Conservation (phyloP, 2,113 vertebrate species). For the Eretmochelys imbricata region DNA sequence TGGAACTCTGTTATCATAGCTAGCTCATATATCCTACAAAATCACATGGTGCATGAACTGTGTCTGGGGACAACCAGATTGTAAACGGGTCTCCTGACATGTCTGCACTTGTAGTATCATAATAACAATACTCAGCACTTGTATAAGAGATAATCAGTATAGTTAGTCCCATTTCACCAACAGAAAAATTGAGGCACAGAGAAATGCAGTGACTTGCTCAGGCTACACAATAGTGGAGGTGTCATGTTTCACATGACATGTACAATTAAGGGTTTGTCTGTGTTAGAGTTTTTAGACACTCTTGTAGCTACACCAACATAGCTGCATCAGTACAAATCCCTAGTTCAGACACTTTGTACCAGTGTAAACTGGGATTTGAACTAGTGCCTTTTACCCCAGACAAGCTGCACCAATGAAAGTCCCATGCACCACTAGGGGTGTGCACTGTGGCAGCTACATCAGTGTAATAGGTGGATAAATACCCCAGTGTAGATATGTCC, state of each 20-base stretch:
- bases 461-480: neutral
- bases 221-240: neutral
- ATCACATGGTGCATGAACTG: neutral
- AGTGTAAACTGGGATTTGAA: neutral
- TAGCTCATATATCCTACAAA: neutral
- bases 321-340: neutral
- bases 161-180: neutral
- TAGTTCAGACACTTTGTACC: fast-evolving
- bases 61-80: fast-evolving
- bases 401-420: neutral
- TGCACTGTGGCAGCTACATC: neutral
- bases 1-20: neutral
- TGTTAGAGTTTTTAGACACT: neutral
- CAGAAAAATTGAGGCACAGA: neutral
- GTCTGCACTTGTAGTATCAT: neutral
- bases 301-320: neutral
- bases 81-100: neutral
- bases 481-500: neutral
- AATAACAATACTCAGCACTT: neutral
- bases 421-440: neutral
- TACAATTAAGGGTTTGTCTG: neutral
- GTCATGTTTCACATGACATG: neutral
- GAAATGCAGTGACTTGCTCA: neutral
- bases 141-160: neutral
- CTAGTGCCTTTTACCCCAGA: neutral